These are phyloP conservation scores for Allolobophora icterica DNA, from an alignment of 2,888 invertebrate genomes.

Conservation along the genomic window DNA sequence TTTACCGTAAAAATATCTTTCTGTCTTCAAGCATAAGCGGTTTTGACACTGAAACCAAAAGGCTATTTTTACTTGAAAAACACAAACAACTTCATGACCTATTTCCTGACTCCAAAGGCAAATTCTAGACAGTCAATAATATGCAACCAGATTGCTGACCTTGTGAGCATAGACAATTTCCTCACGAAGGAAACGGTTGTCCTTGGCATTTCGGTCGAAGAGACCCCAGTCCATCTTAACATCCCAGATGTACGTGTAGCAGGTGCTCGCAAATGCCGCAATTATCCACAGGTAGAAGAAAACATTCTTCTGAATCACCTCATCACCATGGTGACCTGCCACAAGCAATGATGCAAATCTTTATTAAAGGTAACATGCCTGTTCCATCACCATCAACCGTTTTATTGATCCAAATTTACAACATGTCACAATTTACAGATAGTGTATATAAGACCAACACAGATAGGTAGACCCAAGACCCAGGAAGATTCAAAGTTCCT, in stretches of 20 bases:
- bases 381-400: too few relatives aligned
- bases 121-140: not conserved
- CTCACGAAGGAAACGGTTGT: conserved; percentile 85
- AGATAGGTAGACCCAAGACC: too few relatives aligned
- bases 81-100: too few relatives aligned
- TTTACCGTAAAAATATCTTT: too few relatives aligned
- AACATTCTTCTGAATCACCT: conserved; percentile 53
- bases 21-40: too few relatives aligned
- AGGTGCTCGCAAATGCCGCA: conserved; percentile 79
- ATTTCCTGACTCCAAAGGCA: not conserved
- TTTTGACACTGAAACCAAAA: too few relatives aligned
- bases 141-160: conserved; percentile 69
- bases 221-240: conserved; percentile 99
- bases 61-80: too few relatives aligned
- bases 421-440: too few relatives aligned
- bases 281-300: conserved; percentile 79
- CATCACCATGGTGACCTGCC: conserved; percentile 39
- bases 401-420: too few relatives aligned
- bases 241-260: conserved; percentile 97
- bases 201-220: conserved; percentile 84
- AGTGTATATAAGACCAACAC: too few relatives aligned
- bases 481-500: too few relatives aligned
- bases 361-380: not conserved
- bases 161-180: conserved; percentile 92
- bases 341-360: not conserved